Conservation (phyloP, 2,888 invertebrate species). For the Ophion obscuratus region DNA sequence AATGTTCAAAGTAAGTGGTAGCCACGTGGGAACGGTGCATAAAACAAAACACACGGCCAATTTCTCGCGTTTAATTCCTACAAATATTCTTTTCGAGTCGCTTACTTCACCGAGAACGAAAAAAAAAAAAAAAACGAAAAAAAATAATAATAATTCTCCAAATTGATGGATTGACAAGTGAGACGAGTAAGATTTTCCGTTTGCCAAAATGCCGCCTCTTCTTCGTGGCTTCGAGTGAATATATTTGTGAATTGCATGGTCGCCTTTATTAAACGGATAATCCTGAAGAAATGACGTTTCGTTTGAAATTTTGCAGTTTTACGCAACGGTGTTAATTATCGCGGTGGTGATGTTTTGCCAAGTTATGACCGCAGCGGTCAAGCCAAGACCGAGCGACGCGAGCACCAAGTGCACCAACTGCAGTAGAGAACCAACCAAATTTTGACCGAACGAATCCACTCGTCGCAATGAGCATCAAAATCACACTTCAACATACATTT, state of each 20-base stretch:
- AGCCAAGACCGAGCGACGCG: neutral
- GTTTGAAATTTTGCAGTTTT: conserved; percentile 50
- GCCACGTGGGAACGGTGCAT: too few species aligned
- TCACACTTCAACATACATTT: conserved; percentile 1
- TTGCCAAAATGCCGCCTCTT: neutral
- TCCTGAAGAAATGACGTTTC: conserved; percentile 1
- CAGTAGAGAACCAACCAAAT: conserved; percentile 1
- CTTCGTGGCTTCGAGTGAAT: neutral
- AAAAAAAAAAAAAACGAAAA: too few species aligned
- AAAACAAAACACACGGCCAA: too few species aligned
- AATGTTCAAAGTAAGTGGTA: conserved; percentile 59
- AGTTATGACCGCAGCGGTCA: conserved; percentile 1
- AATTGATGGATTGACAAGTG: too few species aligned
- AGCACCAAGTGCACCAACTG: neutral
- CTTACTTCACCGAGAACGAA: too few species aligned
- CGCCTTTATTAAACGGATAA: too few species aligned
- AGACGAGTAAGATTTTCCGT: too few species aligned
- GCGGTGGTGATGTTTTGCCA: conserved; percentile 36
- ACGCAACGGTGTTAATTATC: conserved; percentile 31
- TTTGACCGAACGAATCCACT: conserved; percentile 1
- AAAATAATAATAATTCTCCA: too few species aligned
- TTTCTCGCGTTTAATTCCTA: too few species aligned
- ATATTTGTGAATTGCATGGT: neutral
- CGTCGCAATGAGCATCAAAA: conserved; percentile 5
- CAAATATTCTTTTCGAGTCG: too few species aligned